Percentiles rank a stretch among this genome's conserved stretches.
Evolutionary conservation across 2,797 vertebrate species (phyloP).

Genomic region (Poecilia velifera): DNA sequence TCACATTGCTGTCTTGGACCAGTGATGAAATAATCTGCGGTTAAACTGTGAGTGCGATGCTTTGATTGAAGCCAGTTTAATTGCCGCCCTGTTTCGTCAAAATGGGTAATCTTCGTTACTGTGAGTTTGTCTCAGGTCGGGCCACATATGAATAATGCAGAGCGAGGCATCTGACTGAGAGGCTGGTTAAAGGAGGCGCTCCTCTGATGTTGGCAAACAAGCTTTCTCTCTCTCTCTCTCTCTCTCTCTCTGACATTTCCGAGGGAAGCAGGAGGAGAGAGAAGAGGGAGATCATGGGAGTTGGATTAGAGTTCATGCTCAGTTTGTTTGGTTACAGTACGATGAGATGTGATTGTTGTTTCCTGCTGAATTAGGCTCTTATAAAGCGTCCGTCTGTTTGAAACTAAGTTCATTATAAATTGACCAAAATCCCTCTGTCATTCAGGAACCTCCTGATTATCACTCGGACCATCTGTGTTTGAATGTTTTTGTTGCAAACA

Average conservation of each 20-base stretch:
- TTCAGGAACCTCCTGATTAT: slow-evolving; percentile 2
- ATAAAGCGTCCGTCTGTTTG: slow-evolving; percentile 16
- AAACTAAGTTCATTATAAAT: slow-evolving; percentile 11
- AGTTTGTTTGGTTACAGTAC: slow-evolving; percentile 33
- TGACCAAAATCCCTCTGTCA: slow-evolving; percentile 9
- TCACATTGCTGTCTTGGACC: slow-evolving; percentile 35
- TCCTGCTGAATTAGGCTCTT: slow-evolving; percentile 22
- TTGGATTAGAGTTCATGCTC: slow-evolving; percentile 26
- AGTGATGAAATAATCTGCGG: slow-evolving; percentile 40
- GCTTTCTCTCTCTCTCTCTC: slow-evolving; percentile 34
- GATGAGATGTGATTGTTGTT: slow-evolving; percentile 38
- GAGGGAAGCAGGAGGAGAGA: slow-evolving; percentile 15
- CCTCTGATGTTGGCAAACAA: slow-evolving; percentile 73
- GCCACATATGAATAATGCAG: slow-evolving; percentile 79
- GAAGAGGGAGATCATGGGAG: slow-evolving; percentile 20
- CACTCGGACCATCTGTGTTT: not conserved
- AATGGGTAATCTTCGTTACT: slow-evolving; percentile 50
- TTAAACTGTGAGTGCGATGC: slow-evolving; percentile 22
- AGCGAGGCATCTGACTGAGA: slow-evolving; percentile 68
- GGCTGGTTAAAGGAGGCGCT: slow-evolving; percentile 69
- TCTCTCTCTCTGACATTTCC: slow-evolving; percentile 64
- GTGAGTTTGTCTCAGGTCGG: slow-evolving; percentile 65
- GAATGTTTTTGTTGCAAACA: not conserved
- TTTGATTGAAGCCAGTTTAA: slow-evolving; percentile 67
- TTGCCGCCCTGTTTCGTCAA: slow-evolving; percentile 54